Evolutionary conservation across 2,113 vertebrate species (phyloP).

Genomic region (Uropsilus gracilis): DNA sequence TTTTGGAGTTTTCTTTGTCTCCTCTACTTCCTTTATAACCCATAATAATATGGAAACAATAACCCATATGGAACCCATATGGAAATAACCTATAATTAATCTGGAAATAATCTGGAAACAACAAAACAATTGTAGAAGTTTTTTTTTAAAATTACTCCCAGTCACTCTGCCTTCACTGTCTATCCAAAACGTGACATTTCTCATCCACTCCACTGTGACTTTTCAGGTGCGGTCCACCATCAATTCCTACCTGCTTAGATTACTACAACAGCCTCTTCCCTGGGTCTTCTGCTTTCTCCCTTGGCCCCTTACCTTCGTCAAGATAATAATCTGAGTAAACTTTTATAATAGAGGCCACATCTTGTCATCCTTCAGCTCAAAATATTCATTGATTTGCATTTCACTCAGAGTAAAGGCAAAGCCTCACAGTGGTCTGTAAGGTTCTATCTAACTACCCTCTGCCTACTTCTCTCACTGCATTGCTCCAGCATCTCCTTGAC

Average conservation of each 20-base stretch:
- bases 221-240: background rate
- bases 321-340: background rate
- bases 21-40: background rate
- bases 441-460: background rate
- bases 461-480: background rate
- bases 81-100: too few relatives aligned
- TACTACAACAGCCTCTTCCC: background rate
- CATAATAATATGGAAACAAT: background rate
- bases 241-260: background rate
- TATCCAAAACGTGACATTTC: background rate
- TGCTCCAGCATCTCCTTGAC: fast-evolving
- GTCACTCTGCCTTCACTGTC: background rate
- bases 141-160: background rate
- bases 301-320: background rate
- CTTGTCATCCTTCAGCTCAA: background rate
- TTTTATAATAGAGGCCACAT: background rate
- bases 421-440: background rate
- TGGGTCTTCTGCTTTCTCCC: background rate
- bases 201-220: background rate
- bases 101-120: background rate
- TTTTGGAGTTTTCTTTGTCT: background rate
- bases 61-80: too few relatives aligned
- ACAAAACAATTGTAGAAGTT: too few relatives aligned
- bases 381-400: background rate
- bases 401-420: background rate